Evolutionary conservation across 53 echinoderm and acorn worm species (phyloP), one percentile per base, ranked within the genome.

Genomic region (Actinopyga echinites): DNA sequence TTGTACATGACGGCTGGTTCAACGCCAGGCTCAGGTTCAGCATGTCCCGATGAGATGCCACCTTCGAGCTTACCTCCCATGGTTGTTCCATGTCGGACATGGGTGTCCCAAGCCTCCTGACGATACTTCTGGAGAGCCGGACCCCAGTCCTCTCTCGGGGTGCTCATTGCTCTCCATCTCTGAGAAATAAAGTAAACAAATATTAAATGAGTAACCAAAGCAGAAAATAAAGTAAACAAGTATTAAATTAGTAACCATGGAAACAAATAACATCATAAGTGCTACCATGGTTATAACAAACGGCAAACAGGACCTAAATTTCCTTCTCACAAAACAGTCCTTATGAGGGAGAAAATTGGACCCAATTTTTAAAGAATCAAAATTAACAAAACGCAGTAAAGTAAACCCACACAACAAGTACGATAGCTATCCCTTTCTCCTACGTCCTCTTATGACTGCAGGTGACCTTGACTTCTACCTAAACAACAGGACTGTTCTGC

Each of bases 151-250:
- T 53, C 73, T 26, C 87, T 79, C 21, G 91, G 91, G 74, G 37
- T 91, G 38, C 87, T 87, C 85, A 91, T 91, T 31, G 82, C 64
- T 12, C 65, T 29, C 88, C 87, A 88, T 6, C 91, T 85, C 91
- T 91, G 85, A 29, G 34, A 74, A 74, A 21, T 26, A 40, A 34
- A n/a, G n/a, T 49, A n/a, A n/a, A n/a, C n/a, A n/a, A n/a, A 15
- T 15, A 71, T 0, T 0, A 20, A 30, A 34, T n/a, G n/a, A 30
- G 10, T 8, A 10, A 37, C 37, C 4, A 49, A 3, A 17, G 17
- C 7, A 15, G 49, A 3, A 49, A 49, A 49, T 49, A 17, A 49
- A 35, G 5, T 24, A 71, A 36, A 38, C 32, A 71, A 6, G 6
- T 1, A 35, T 71, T 3, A 1, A 37, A 24, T 71, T 24, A 35